A percentile compares a stretch with the other conserved stretches of the same genome.
These are phyloP conservation scores for Cosmia trapezina DNA, from an alignment of 2,888 invertebrate species.

Conservation along the genomic window DNA sequence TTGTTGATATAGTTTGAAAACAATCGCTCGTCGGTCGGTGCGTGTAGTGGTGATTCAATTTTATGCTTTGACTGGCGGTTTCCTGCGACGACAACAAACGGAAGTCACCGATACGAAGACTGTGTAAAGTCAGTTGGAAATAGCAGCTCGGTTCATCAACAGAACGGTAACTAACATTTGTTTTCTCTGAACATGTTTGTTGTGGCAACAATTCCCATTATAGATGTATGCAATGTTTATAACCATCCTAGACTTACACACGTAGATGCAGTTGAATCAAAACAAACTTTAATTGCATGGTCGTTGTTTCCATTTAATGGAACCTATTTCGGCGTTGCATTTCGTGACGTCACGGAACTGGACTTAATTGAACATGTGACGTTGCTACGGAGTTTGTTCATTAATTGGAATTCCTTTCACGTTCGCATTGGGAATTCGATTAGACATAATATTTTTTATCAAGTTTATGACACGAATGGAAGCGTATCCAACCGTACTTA, in stretches of 20 bases:
- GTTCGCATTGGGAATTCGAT: constrained; percentile 49
- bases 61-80: constrained; percentile 80
- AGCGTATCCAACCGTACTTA: constrained; percentile 9
- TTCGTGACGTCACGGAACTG: constrained; percentile 31
- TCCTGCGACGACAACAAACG: constrained; percentile 76
- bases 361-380: constrained; percentile 19
- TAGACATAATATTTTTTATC: constrained; percentile 46
- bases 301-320: constrained; percentile 41
- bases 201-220: constrained; percentile 65
- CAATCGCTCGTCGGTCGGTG: constrained; percentile 69
- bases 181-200: constrained; percentile 70
- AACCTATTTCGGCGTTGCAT: constrained; percentile 45
- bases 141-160: constrained; percentile 75
- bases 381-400: constrained; percentile 11
- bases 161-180: constrained; percentile 79
- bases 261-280: constrained; percentile 43
- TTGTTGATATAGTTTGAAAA: constrained; percentile 72
- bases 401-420: constrained; percentile 50
- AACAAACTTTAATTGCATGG: constrained; percentile 45
- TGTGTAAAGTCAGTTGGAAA: constrained; percentile 78
- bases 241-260: constrained; percentile 39
- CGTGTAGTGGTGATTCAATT: constrained; percentile 71
- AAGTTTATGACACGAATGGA: constrained; percentile 36
- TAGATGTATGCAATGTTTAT: constrained; percentile 49
- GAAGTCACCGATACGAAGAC: constrained; percentile 74